These are phyloP conservation scores for Chiroxiphia lanceolata DNA, from an alignment of 2,797 vertebrate genomes.

Conservation along the genomic window DNA sequence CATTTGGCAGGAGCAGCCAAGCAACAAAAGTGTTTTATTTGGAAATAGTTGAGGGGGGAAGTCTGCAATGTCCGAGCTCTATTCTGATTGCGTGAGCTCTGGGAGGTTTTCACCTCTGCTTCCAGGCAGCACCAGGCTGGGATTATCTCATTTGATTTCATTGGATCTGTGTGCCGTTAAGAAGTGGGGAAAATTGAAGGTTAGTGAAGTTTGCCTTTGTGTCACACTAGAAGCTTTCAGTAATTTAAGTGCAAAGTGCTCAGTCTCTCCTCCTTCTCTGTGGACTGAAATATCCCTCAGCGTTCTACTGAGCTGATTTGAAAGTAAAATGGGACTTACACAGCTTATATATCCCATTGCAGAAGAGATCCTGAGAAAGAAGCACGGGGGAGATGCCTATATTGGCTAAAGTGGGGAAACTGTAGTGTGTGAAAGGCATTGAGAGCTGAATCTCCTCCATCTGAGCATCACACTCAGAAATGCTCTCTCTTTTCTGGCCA, in stretches of 20 bases:
- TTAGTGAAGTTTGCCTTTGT: slow-evolving; percentile 59
- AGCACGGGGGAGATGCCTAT: not conserved
- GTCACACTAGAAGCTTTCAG: slow-evolving; percentile 44
- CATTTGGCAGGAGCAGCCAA: slow-evolving; percentile 63
- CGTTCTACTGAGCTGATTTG: not conserved
- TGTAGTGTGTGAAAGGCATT: not conserved
- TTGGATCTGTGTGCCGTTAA: slow-evolving; percentile 50
- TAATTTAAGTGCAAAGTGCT: slow-evolving; percentile 23
- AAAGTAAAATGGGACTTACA: not conserved
- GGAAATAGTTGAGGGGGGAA: slow-evolving; percentile 69
- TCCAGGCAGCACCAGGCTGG: slow-evolving; percentile 64
- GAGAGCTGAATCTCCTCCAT: not conserved
- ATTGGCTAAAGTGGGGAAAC: not conserved
- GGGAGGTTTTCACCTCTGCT: slow-evolving; percentile 70
- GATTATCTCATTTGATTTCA: slow-evolving; percentile 71
- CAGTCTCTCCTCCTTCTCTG: not conserved
- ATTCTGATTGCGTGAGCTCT: slow-evolving; percentile 52
- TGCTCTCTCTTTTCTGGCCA: not conserved
- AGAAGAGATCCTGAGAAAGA: not conserved
- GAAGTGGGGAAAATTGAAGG: slow-evolving; percentile 52
- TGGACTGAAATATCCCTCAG: not conserved
- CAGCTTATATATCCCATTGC: not conserved
- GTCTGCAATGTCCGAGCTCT: slow-evolving; percentile 21
- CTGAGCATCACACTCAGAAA: not conserved
- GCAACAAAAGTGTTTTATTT: slow-evolving; percentile 72